Conservation (phyloP, 2,888 invertebrate genomes). For the Polymixis lichenea region DNA sequence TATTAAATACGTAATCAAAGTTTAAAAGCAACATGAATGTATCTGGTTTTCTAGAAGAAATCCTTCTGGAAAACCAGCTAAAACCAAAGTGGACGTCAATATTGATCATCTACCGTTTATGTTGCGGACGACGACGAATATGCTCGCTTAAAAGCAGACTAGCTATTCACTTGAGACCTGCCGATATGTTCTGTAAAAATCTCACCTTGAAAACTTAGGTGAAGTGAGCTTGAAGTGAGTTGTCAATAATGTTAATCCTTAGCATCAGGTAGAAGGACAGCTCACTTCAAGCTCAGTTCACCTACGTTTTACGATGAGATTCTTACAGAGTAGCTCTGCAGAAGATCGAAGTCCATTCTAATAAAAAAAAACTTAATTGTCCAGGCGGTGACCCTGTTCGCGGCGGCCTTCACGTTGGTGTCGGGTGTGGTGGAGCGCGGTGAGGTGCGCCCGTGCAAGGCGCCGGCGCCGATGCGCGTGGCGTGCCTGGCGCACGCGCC, state of each 20-base stretch:
- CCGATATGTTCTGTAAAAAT: no score
- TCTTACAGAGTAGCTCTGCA: no score
- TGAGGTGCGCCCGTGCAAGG: slow-evolving; percentile 67
- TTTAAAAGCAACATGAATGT: neutral
- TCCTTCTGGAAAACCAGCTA: neutral
- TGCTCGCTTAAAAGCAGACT: neutral
- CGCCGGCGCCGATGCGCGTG: slow-evolving; percentile 74
- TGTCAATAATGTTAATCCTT: no score
- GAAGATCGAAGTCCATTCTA: neutral
- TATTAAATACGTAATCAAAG: neutral
- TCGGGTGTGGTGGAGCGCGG: slow-evolving; percentile 74
- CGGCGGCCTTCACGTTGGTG: slow-evolving; percentile 80
- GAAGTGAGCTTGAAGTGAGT: no score
- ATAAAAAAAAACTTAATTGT: no score
- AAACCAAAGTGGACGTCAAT: neutral
- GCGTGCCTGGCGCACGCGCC: slow-evolving; percentile 71
- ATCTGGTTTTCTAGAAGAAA: neutral
- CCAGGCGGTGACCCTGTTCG: slow-evolving; percentile 83
- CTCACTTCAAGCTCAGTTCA: no score
- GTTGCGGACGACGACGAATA: neutral
- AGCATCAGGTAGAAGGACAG: no score
- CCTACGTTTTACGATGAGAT: no score
- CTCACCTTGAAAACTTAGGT: no score
- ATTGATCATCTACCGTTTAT: neutral
- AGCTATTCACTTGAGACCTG: neutral